These are phyloP conservation scores for Zelleria hepariella DNA, from an alignment of 2,888 invertebrate species.

Conservation along the genomic window DNA sequence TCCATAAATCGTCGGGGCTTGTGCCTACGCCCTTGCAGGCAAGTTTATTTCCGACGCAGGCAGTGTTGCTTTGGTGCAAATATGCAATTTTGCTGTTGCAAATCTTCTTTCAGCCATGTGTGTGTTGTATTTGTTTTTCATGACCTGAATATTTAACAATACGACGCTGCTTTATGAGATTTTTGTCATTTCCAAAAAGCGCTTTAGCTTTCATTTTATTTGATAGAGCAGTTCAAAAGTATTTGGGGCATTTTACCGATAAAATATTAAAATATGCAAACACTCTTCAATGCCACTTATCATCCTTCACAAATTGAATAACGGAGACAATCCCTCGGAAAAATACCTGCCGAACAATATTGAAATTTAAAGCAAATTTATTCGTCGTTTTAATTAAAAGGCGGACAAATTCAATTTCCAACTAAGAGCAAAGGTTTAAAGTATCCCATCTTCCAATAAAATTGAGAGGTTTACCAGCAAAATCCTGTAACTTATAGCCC, in stretches of 20 bases:
- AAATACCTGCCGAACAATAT: background rate
- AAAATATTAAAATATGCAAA: background rate
- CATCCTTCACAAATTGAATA: background rate
- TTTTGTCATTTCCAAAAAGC: too few species aligned
- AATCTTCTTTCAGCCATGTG: background rate
- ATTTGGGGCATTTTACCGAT: too few species aligned
- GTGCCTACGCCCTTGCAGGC: background rate
- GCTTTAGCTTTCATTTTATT: too few species aligned
- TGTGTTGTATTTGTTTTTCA: background rate
- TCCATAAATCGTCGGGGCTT: background rate
- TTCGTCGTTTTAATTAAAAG: constrained; percentile 23
- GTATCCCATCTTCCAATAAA: constrained; percentile 37
- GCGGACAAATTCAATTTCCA: constrained; percentile 25
- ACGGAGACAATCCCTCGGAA: background rate
- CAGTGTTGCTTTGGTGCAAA: background rate
- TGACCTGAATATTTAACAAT: background rate
- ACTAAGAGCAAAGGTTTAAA: constrained; percentile 24
- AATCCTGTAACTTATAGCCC: constrained; percentile 51
- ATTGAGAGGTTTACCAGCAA: constrained; percentile 44
- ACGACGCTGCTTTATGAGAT: background rate
- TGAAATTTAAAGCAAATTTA: constrained; percentile 15
- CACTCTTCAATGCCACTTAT: background rate
- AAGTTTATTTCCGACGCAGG: background rate
- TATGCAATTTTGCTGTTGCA: background rate
- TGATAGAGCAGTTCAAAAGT: too few species aligned